Evolutionary conservation across 1,140 invertebrate species (phyloP), one percentile per base, ranked within the genome.

Genomic region (Nasonia longicornis): DNA sequence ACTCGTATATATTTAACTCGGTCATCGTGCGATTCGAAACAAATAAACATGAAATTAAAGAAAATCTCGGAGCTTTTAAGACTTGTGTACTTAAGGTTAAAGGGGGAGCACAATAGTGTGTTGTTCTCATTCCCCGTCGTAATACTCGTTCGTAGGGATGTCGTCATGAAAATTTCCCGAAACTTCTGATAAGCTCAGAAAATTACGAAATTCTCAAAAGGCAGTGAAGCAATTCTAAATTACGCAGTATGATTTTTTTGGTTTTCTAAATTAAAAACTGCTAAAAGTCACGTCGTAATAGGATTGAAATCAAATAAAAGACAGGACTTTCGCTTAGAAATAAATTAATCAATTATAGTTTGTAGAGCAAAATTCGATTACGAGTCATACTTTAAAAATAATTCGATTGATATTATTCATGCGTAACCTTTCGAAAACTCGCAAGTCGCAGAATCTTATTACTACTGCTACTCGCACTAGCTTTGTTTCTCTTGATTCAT

Each of bases 61-160:
- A 8, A 80, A 67, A 58, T 58, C 14, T 75, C 63, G 22, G 42
- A 76, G 22, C 67, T 81, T 10, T 52, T 77, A 66, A 77, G 74
- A 77, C 72, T 71, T 81, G 35, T 81, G 80, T 81, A 81, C 80
- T 81, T 81, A 81, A 81, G 73, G 26, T 76, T 69, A 10, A 66
- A 75, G n/a, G 66, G 42, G 22, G 22, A 71, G 31, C 22, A 52
- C 14, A 77, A 77, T 81, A 8, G 72, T 2, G 71, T 6, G 31
- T 71, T 76, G 10, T 75, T 52, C 16, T 58, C 22, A 35, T 66
- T 64, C 63, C 63, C 14, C 31, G 31, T 76, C 45, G 12, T 67
- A 58, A 76, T 76, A 81, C 74, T 29, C 26, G 48, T 77, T 42
- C 20, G 12, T 81, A 58, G 35, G 26, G 38, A 71, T 77, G 45